Evolutionary conservation across 2,797 vertebrate species (phyloP).

Genomic region (Dromococcyx pavoninus): DNA sequence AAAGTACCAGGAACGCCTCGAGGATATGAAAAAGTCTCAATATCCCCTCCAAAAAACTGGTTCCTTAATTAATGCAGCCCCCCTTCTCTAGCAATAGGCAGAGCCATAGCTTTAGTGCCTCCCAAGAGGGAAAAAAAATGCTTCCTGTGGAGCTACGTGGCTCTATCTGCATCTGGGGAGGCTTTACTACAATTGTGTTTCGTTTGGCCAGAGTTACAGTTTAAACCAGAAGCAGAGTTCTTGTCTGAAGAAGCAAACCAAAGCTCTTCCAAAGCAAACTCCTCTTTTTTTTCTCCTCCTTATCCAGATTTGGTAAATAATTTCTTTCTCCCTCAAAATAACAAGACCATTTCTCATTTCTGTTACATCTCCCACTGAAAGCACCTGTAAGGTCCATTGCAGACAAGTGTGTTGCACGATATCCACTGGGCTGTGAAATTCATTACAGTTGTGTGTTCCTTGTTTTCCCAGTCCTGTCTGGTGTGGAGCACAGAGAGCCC

Average conservation of each 20-base stretch:
- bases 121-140: not conserved
- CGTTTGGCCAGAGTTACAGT: not conserved
- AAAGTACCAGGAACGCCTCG: not conserved
- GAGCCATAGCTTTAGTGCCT: not conserved
- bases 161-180: not conserved
- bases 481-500: not conserved
- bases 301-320: not conserved
- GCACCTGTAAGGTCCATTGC: not conserved
- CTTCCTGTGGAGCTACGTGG: not conserved
- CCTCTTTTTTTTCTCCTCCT: not conserved
- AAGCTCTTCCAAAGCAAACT: not conserved
- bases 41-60: not conserved
- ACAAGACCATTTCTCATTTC: not conserved
- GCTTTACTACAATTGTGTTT: not conserved
- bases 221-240: not conserved
- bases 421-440: not conserved
- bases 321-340: not conserved
- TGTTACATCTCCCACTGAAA: not conserved
- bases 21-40: not conserved
- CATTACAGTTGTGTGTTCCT: not conserved
- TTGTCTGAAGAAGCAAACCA: not conserved
- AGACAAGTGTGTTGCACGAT: rapidly evolving
- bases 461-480: not conserved
- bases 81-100: not conserved
- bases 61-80: not conserved